phyloP scores from a whole-genome alignment of 2,888 invertebrate genomes.

The Dolomedes plantarius region DNA sequence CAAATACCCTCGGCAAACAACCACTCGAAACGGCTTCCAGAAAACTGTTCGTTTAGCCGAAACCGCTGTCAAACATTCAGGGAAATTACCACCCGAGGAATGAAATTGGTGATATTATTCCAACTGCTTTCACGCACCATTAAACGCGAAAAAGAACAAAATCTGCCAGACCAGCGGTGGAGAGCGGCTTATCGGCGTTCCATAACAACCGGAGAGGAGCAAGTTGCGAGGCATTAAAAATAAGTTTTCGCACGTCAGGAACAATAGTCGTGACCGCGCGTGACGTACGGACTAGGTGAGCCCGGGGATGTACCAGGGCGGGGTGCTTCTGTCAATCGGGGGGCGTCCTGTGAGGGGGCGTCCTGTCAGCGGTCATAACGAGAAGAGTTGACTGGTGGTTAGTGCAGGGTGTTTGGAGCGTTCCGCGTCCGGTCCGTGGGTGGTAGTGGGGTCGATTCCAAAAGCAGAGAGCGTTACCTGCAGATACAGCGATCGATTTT shows the following conservation, averaged over 20 bases:
- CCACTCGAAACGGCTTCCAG: neutral
- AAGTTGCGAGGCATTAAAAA: neutral
- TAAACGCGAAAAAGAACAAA: slow-evolving; percentile 23
- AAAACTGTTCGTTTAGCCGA: neutral
- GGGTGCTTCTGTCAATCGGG: slow-evolving; percentile 58
- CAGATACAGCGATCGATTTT: too few species aligned
- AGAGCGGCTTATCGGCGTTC: slow-evolving; percentile 17
- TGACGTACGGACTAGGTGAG: slow-evolving; percentile 40
- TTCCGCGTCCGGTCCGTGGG: slow-evolving; percentile 63
- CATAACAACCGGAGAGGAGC: slow-evolving; percentile 19
- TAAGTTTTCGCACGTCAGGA: slow-evolving; percentile 27
- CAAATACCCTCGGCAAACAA: neutral
- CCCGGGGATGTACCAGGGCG: slow-evolving; percentile 37
- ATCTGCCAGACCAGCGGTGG: slow-evolving; percentile 3
- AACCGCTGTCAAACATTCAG: neutral
- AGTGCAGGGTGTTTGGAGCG: slow-evolving; percentile 40
- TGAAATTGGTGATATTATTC: neutral
- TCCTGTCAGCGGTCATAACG: slow-evolving; percentile 62
- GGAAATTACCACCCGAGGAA: neutral
- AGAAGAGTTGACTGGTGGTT: slow-evolving; percentile 65
- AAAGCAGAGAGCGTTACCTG: neutral
- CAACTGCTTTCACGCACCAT: slow-evolving; percentile 47
- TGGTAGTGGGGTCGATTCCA: slow-evolving; percentile 46
- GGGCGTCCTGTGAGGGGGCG: slow-evolving; percentile 13
- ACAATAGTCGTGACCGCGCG: slow-evolving; percentile 55